A percentile compares a stretch with the other conserved stretches of the same genome.
Evolutionary conservation across 2,797 vertebrate genomes (phyloP).

Genomic region (Sebastes kiyomatsui): DNA sequence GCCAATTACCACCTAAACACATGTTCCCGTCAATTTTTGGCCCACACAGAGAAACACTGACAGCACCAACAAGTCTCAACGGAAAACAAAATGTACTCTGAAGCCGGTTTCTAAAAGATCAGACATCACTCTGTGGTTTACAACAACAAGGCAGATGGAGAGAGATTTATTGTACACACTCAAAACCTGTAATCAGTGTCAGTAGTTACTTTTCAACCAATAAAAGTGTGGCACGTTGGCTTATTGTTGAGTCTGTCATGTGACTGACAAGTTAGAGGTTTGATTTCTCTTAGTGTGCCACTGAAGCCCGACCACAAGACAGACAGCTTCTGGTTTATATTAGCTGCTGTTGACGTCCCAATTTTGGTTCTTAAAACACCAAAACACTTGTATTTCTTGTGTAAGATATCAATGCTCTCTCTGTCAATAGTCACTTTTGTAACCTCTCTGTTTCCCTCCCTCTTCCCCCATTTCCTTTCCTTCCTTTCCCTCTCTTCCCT

Average conservation of each 20-base stretch:
- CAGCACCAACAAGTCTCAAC: not conserved
- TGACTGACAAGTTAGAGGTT: not conserved
- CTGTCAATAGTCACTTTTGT: not conserved
- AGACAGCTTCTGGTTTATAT: not conserved
- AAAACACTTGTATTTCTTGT: not conserved
- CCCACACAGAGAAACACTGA: not conserved
- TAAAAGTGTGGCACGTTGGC: too few relatives aligned
- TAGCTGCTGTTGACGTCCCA: not conserved
- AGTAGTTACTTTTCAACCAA: too few relatives aligned
- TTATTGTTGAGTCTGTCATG: not conserved
- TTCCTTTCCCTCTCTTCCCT: not conserved
- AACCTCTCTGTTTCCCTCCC: too few relatives aligned
- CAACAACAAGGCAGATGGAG: not conserved
- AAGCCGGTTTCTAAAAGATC: not conserved
- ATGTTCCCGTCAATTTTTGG: not conserved
- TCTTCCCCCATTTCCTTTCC: not conserved
- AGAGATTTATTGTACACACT: not conserved
- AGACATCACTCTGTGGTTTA: slow-evolving; percentile 7
- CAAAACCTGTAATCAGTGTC: not conserved
- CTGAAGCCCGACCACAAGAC: not conserved
- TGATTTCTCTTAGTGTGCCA: not conserved
- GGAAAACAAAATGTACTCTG: not conserved
- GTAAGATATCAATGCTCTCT: not conserved
- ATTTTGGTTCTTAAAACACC: not conserved
- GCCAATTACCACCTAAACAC: not conserved